A percentile compares a stretch with the other conserved stretches of the same genome.
These are phyloP conservation scores for Drosophila bunnanda DNA, from an alignment of 2,888 invertebrate species.

Conservation along the genomic window DNA sequence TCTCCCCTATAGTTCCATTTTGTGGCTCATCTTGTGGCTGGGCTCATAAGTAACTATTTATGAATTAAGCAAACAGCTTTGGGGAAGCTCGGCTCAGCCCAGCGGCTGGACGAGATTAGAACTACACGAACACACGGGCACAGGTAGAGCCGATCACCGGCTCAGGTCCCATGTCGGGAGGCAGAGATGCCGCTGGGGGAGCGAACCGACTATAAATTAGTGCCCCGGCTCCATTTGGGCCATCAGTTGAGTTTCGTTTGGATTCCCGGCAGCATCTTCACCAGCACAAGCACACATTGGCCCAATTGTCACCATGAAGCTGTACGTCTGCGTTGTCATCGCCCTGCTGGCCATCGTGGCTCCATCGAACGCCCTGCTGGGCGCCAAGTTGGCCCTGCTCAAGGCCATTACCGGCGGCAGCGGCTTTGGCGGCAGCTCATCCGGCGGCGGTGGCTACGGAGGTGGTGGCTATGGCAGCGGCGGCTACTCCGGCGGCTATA, in stretches of 20 bases:
- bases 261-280: constrained; percentile 35
- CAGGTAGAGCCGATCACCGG: neutral
- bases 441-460: constrained; percentile 28
- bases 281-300: constrained; percentile 3
- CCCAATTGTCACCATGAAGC: constrained; percentile 64
- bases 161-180: neutral
- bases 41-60: constrained; percentile 75
- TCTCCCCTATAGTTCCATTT: neutral
- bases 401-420: constrained; percentile 59
- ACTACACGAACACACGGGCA: constrained; percentile 53
- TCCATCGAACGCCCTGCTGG: constrained; percentile 71
- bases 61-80: constrained; percentile 77
- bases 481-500: constrained; percentile 59
- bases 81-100: constrained; percentile 26
- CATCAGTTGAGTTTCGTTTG: constrained; percentile 77
- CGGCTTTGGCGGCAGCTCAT: constrained; percentile 38
- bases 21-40: constrained; percentile 36
- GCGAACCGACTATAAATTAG: constrained; percentile 78
- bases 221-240: constrained; percentile 63
- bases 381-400: constrained; percentile 79
- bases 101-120: constrained; percentile 58
- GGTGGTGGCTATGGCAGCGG: constrained; percentile 46
- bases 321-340: constrained; percentile 63
- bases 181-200: constrained; percentile 5
- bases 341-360: constrained; percentile 70